phyloP scores from a whole-genome alignment of 1,140 invertebrate genomes.

The Cepaea nemoralis region DNA sequence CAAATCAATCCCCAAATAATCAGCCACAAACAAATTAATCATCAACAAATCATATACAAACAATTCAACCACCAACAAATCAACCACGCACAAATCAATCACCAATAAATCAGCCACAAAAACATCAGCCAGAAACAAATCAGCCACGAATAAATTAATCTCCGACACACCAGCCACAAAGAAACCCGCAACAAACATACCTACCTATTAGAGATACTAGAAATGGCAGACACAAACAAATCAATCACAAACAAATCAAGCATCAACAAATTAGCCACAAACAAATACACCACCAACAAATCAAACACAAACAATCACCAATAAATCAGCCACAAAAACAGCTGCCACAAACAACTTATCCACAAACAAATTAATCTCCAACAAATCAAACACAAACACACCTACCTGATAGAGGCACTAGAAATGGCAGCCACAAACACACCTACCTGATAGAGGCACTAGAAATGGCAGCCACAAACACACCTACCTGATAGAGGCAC shows the following conservation, averaged over 20 bases:
- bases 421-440: too few relatives aligned
- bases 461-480: too few relatives aligned
- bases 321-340: neutral
- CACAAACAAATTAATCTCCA: neutral
- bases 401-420: too few relatives aligned
- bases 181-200: neutral
- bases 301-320: neutral
- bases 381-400: neutral
- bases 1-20: neutral
- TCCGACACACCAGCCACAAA: neutral
- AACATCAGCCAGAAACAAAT: neutral
- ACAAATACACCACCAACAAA: neutral
- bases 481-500: too few relatives aligned
- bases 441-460: too few relatives aligned
- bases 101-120: neutral
- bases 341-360: neutral
- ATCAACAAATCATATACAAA: neutral
- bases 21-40: neutral
- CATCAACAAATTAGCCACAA: neutral
- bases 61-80: slow-evolving; percentile 4
- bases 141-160: neutral
- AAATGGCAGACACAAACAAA: neutral
- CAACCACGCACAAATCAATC: slow-evolving; percentile 4
- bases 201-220: neutral
- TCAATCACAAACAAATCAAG: neutral